These are phyloP conservation scores for Sebastes cheni DNA, from an alignment of 2,797 vertebrate genomes.

Conservation along the genomic window DNA sequence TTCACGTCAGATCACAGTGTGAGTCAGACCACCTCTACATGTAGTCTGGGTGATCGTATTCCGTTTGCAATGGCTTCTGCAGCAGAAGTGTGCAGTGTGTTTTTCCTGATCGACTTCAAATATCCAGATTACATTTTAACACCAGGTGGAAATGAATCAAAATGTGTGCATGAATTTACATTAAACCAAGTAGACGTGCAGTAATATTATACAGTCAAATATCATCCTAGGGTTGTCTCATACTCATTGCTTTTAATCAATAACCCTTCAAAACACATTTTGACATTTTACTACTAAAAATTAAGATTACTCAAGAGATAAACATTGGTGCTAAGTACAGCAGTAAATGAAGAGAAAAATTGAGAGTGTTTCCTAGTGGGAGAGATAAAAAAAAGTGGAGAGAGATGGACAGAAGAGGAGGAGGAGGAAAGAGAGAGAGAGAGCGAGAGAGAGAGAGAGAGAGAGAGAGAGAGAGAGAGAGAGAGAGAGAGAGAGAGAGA, in stretches of 20 bases:
- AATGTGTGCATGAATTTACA: background rate
- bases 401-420: background rate
- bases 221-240: background rate
- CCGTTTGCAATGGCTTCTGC: background rate
- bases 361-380: background rate
- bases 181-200: background rate
- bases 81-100: background rate
- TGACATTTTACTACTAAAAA: background rate
- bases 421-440: background rate
- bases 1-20: background rate
- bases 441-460: too few relatives aligned
- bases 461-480: background rate
- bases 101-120: background rate
- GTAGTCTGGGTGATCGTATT: background rate
- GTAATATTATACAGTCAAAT: background rate
- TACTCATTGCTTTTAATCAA: background rate
- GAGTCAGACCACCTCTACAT: background rate
- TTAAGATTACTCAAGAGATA: background rate
- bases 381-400: background rate
- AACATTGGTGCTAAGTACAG: background rate
- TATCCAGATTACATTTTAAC: background rate
- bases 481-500: background rate
- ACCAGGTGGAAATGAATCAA: background rate
- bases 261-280: background rate
- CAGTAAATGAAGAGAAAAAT: background rate